Evolutionary conservation across 2,797 vertebrate genomes (phyloP).

Genomic region (Sebastes kiyomatsui): DNA sequence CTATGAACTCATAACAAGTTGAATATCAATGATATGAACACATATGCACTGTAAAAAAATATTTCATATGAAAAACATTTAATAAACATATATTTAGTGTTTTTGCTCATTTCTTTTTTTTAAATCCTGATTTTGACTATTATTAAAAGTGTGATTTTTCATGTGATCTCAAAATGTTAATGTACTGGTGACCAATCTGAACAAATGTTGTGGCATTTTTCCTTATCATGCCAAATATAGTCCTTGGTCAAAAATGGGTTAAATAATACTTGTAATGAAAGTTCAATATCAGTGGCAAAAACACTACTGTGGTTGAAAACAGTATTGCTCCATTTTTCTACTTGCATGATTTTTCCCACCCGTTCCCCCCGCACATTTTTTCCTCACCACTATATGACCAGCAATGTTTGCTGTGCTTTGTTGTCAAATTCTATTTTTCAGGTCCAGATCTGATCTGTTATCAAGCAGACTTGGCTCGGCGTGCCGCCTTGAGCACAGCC

Average conservation of each 20-base stretch:
- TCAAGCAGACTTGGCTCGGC: slow-evolving; percentile 36
- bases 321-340: neutral
- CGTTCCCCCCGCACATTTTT: neutral
- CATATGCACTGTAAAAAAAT: too few species aligned
- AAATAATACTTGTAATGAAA: slow-evolving; percentile 45
- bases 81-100: neutral
- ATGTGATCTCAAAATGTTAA: neutral
- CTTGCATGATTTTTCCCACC: neutral
- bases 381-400: neutral
- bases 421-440: slow-evolving; percentile 41
- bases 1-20: neutral
- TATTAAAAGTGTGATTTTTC: neutral
- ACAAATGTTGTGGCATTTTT: neutral
- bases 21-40: too few species aligned
- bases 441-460: slow-evolving; percentile 50
- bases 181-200: neutral
- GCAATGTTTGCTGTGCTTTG: slow-evolving; percentile 21
- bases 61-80: neutral
- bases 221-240: neutral
- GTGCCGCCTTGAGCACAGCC: slow-evolving; percentile 36
- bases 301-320: neutral
- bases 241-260: neutral
- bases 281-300: slow-evolving; percentile 7
- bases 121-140: neutral
- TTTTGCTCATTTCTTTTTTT: neutral